These are phyloP conservation scores for Drosophila triauraria DNA, from an alignment of 1,140 invertebrate genomes.

Conservation along the genomic window DNA sequence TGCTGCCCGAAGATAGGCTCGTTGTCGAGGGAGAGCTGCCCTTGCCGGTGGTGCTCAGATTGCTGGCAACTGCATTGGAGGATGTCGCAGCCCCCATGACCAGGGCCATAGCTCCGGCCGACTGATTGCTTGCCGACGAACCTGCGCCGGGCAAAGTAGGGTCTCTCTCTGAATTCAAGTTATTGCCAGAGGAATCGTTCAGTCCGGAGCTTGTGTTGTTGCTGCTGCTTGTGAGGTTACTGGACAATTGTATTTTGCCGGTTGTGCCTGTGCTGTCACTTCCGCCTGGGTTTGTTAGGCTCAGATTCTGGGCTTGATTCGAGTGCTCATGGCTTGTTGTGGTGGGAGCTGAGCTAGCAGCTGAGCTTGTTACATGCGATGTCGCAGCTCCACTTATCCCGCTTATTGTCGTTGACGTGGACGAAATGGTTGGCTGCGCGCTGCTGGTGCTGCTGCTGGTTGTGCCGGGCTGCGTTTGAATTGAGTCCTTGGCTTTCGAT, in stretches of 20 bases:
- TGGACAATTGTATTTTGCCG: slow-evolving; percentile 50
- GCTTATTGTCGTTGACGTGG: slow-evolving; percentile 19
- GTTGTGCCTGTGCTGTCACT: slow-evolving; percentile 3
- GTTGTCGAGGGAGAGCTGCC: slow-evolving; percentile 22
- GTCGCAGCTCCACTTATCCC: slow-evolving; percentile 20
- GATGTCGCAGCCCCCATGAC: slow-evolving; percentile 5
- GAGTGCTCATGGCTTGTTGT: slow-evolving; percentile 41
- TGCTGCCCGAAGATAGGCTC: slow-evolving; percentile 21
- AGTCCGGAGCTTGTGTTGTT: slow-evolving; percentile 20
- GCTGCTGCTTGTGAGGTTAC: slow-evolving; percentile 32
- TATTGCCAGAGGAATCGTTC: slow-evolving; percentile 38
- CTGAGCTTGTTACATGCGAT: slow-evolving; percentile 53
- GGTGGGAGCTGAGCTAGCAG: slow-evolving; percentile 17
- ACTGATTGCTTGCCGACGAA: slow-evolving; percentile 43
- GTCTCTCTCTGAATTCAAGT: slow-evolving; percentile 36
- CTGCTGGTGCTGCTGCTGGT: slow-evolving; percentile 51
- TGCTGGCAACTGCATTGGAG: slow-evolving; percentile 30
- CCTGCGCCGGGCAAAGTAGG: slow-evolving; percentile 45
- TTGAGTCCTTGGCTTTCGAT: slow-evolving; percentile 76
- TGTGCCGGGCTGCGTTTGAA: slow-evolving; percentile 24
- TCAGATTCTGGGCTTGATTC: slow-evolving; percentile 71
- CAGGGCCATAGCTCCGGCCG: slow-evolving; percentile 12
- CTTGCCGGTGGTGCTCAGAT: slow-evolving; percentile 46
- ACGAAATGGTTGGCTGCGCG: slow-evolving; percentile 22
- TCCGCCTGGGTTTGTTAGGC: slow-evolving; percentile 42